These are phyloP conservation scores for Cyclophora punctaria DNA, from an alignment of 2,888 invertebrate species.

Conservation along the genomic window DNA sequence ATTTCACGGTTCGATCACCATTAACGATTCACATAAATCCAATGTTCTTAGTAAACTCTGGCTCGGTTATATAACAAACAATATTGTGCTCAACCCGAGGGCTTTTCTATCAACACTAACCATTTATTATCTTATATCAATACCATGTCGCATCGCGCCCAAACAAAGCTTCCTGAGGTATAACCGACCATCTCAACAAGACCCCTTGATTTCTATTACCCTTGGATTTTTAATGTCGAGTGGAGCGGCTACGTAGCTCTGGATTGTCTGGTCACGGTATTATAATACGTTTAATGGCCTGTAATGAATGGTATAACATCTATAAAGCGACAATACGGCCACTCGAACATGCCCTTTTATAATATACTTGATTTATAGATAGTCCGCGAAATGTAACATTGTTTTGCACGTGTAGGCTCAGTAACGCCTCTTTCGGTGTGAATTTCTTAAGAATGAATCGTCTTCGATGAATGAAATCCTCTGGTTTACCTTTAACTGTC, in stretches of 20 bases:
- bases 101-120: slow-evolving; percentile 53
- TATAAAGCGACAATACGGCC: slow-evolving; percentile 70
- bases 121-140: slow-evolving; percentile 69
- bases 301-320: slow-evolving; percentile 75
- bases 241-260: slow-evolving; percentile 27
- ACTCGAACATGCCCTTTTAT: slow-evolving; percentile 70
- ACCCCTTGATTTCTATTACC: slow-evolving; percentile 40
- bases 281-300: slow-evolving; percentile 73
- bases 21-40: too few species aligned
- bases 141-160: slow-evolving; percentile 67
- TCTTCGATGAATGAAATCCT: slow-evolving; percentile 20
- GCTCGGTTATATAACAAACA: too few species aligned
- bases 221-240: slow-evolving; percentile 19
- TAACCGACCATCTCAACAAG: slow-evolving; percentile 40
- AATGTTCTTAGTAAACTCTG: too few species aligned
- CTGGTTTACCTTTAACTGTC: slow-evolving; percentile 13
- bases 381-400: slow-evolving; percentile 50
- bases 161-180: slow-evolving; percentile 69
- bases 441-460: slow-evolving; percentile 30
- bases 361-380: slow-evolving; percentile 68
- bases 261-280: slow-evolving; percentile 38
- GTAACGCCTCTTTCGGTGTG: slow-evolving; percentile 37
- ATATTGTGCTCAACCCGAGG: slow-evolving; percentile 13
- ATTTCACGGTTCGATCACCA: too few species aligned
- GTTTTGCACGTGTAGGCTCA: slow-evolving; percentile 65